A percentile compares a stretch with the other conserved stretches of the same genome.
phyloP scores from a whole-genome alignment of 92 coral and sea anemone species.

The Pocillopora grandis region DNA sequence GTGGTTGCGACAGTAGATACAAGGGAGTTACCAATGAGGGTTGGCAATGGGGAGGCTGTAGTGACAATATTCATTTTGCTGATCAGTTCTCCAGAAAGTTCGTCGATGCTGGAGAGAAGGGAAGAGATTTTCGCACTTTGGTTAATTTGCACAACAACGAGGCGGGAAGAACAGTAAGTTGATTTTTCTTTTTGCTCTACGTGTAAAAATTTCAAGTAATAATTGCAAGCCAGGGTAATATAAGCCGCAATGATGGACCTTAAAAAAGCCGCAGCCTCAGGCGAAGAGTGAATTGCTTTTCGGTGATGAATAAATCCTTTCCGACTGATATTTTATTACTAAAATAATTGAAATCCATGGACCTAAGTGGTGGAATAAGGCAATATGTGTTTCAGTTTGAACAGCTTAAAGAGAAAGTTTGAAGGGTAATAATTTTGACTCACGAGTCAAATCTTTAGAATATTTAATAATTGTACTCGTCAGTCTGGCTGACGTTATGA shows the following conservation, averaged over 20 bases:
- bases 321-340: conserved; percentile 19
- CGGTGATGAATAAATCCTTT: conserved; percentile 13
- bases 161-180: conserved; percentile 93
- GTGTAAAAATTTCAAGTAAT: not conserved
- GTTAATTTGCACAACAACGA: conserved; percentile 96
- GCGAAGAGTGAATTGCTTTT: conserved; percentile 14
- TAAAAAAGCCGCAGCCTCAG: conserved; percentile 16
- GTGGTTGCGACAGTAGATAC: conserved; percentile 83
- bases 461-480: too few species aligned
- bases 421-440: not conserved
- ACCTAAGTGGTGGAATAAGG: conserved; percentile 11
- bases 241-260: conserved; percentile 2
- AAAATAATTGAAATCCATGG: not conserved
- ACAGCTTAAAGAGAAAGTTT: not conserved
- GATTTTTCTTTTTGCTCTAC: not conserved
- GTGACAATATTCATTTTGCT: conserved; percentile 95
- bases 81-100: conserved; percentile 89
- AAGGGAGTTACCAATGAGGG: conserved; percentile 89
- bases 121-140: conserved; percentile 87
- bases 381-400: conserved; percentile 13
- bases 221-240: not conserved
- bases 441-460: too few species aligned
- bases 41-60: conserved; percentile 99
- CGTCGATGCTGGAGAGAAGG: conserved; percentile 88
- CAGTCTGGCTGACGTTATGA: too few species aligned